These are phyloP conservation scores for Penaeus monodon DNA, from an alignment of 2,888 invertebrate genomes.

Conservation along the genomic window DNA sequence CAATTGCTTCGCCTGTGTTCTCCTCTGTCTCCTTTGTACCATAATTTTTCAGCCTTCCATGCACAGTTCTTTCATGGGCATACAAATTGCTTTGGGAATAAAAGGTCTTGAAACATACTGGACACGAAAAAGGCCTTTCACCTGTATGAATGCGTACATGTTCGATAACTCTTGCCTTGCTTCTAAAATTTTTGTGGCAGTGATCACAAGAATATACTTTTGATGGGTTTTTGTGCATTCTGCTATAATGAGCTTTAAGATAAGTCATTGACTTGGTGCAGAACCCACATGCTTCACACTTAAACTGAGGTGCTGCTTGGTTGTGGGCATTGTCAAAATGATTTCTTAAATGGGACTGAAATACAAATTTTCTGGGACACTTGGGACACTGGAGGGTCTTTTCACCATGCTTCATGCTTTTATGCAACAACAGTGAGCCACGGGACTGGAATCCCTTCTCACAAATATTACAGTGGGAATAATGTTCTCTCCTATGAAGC, in stretches of 20 bases:
- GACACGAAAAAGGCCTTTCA: slow-evolving; percentile 10
- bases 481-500: slow-evolving; percentile 20
- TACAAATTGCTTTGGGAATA: slow-evolving; percentile 36
- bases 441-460: slow-evolving; percentile 15
- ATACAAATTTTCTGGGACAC: neutral
- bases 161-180: slow-evolving; percentile 12
- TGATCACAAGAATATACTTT: slow-evolving; percentile 6
- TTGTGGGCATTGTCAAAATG: slow-evolving; percentile 24
- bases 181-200: slow-evolving; percentile 12
- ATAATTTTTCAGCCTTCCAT: slow-evolving; percentile 22
- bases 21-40: slow-evolving; percentile 2
- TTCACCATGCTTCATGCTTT: slow-evolving; percentile 2
- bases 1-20: neutral
- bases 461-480: slow-evolving; percentile 17
- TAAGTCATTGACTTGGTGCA: slow-evolving; percentile 1
- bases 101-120: slow-evolving; percentile 22
- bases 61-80: slow-evolving; percentile 30
- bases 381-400: slow-evolving; percentile 25
- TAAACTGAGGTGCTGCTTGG: slow-evolving; percentile 2
- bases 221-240: slow-evolving; percentile 1
- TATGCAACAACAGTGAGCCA: slow-evolving; percentile 10
- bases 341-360: slow-evolving; percentile 2
- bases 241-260: slow-evolving; percentile 5
- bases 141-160: slow-evolving; percentile 18
- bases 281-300: slow-evolving; percentile 18